phyloP scores from a whole-genome alignment of 1,140 invertebrate genomes.

The Philopotamus ludificatus region DNA sequence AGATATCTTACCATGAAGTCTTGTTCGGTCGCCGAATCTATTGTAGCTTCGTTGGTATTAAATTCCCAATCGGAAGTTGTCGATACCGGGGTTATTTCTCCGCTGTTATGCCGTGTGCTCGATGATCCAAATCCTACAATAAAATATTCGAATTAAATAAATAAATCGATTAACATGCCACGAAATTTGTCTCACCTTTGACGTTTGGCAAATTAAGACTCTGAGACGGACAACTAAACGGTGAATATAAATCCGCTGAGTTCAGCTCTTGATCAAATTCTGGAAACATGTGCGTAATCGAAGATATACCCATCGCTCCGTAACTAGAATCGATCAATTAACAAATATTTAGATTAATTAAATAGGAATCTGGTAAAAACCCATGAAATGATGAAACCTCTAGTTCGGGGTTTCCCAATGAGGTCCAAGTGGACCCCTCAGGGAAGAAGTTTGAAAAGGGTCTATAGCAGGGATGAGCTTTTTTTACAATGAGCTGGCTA shows the following conservation, averaged over 20 bases:
- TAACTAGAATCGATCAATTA: conserved; percentile 8
- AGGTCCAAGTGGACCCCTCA: too few relatives aligned
- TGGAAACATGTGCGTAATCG: conserved; percentile 57
- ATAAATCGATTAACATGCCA: not conserved
- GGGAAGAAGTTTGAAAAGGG: too few relatives aligned
- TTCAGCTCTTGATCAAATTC: conserved; percentile 60
- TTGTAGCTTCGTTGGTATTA: conserved; percentile 59
- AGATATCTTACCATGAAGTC: conserved; percentile 52
- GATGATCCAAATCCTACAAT: conserved; percentile 40
- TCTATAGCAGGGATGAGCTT: too few relatives aligned
- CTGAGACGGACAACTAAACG: conserved; percentile 47
- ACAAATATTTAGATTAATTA: not conserved
- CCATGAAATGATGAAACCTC: too few relatives aligned
- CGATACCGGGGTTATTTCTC: conserved; percentile 62
- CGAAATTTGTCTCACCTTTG: conserved; percentile 24
- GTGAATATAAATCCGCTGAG: conserved; percentile 52
- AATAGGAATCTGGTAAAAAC: not conserved
- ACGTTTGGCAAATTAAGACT: conserved; percentile 22
- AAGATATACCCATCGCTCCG: conserved; percentile 33
- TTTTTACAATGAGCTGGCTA: too few relatives aligned
- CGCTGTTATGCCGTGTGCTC: conserved; percentile 52
- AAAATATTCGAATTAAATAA: conserved; percentile 52
- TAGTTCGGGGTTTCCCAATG: too few relatives aligned
- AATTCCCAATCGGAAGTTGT: conserved; percentile 58
- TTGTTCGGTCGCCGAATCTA: conserved; percentile 58